Conservation (phyloP, 2,113 vertebrate genomes). For the Eptatretus burgeri region DNA sequence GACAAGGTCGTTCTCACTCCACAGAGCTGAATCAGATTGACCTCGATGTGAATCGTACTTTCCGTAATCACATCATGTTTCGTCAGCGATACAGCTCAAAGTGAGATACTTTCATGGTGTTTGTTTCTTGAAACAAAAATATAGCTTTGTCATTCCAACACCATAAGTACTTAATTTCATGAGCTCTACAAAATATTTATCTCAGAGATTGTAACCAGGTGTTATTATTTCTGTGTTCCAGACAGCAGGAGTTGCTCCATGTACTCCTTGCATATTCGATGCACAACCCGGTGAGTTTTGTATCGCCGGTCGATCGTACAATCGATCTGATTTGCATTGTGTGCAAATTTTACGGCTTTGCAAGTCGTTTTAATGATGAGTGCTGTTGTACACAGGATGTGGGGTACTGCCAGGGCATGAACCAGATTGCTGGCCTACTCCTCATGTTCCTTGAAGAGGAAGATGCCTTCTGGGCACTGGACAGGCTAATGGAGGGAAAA, state of each 20-base stretch:
- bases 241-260: slow-evolving; percentile 56
- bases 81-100: slow-evolving; percentile 59
- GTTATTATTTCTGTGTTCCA: slow-evolving; percentile 12
- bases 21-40: slow-evolving; percentile 69
- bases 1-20: slow-evolving; percentile 35
- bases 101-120: slow-evolving; percentile 19
- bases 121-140: no score
- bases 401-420: slow-evolving; percentile 7
- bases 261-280: slow-evolving; percentile 60
- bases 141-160: no score
- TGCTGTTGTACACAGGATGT: neutral
- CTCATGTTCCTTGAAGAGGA: slow-evolving; percentile 1
- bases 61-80: slow-evolving; percentile 78
- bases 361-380: no score
- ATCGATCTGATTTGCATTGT: no score
- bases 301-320: no score
- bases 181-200: no score
- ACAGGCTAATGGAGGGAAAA: neutral
- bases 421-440: neutral
- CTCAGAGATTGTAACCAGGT: no score
- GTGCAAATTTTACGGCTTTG: no score
- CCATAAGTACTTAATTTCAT: no score
- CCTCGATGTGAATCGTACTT: slow-evolving; percentile 56
- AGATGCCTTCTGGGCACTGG: slow-evolving; percentile 3
- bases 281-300: slow-evolving; percentile 48